Percentiles rank a stretch among this genome's conserved stretches.
These are phyloP conservation scores for Pantherophis alleghaniensis DNA, from an alignment of 2,797 vertebrate species.

Conservation along the genomic window DNA sequence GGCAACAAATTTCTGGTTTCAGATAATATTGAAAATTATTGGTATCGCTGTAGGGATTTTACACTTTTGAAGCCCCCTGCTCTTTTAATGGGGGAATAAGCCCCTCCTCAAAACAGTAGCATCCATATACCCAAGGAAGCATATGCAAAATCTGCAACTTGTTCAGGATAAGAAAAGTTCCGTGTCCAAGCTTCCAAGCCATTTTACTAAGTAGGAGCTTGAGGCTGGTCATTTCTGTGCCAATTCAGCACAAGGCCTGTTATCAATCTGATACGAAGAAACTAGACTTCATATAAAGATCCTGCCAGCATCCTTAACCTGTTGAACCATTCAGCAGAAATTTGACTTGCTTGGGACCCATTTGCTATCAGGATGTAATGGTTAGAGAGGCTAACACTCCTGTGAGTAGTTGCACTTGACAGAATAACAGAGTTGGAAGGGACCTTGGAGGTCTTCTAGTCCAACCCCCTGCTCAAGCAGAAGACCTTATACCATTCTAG, in stretches of 20 bases:
- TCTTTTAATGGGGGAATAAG: neutral
- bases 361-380: neutral
- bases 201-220: neutral
- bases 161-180: neutral
- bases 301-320: neutral
- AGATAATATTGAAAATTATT: neutral
- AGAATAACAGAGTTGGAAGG: neutral
- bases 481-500: too few species aligned
- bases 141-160: neutral
- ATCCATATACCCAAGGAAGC: neutral
- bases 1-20: neutral
- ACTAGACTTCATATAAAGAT: neutral
- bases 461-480: neutral
- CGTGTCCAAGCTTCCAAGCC: neutral
- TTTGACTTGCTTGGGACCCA: neutral
- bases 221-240: neutral
- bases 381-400: neutral
- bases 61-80: neutral
- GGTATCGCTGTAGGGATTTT: neutral
- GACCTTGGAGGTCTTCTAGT: neutral
- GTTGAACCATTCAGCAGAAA: neutral
- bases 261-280: neutral
- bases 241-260: neutral
- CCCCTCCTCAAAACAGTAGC: neutral
- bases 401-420: neutral